Base-by-base conservation (phyloP, 2,113 vertebrate genomes). In the Menura novaehollandiae region DNA sequence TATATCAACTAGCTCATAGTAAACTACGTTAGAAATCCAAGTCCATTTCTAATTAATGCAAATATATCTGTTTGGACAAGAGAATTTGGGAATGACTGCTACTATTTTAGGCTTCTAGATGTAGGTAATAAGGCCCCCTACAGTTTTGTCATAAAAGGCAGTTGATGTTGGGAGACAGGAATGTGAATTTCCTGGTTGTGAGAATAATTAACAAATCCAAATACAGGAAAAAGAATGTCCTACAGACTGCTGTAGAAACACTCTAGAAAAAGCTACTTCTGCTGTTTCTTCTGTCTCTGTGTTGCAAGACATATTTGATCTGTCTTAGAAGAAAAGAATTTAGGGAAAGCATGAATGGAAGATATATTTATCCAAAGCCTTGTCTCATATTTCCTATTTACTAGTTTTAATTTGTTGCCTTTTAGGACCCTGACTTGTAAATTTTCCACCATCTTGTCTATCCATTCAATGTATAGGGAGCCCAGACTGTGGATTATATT, bases 121-220 rank as follows among this genome's bases (percentile, higher is more conserved):
- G 7, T 13, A 52, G 23, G 46, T 16, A 1, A 2, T 27, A 62
- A 82, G 14, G 1, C 1, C 4, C 7, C 17, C 6, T 64, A 55
- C 2, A n/a, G 11, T 2, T 68, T 19, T 28, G 15, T 44, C 47
- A 82, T n/a, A 33, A 53, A 82, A 59, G 10, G 14, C 5, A 69
- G 15, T 24, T 77, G 13, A 39, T 4, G 0, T 7, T 53, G 7
- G 19, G 33, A 59, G 13, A 49, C 46, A 49, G 2, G 13, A 79
- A 43, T 14, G 11, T 53, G 12, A 74, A 33, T 21, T 63, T 94
- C 19, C 33, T 46, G 12, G 16, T 6, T 56, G 9, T 39, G 16
- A 74, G 10, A 76, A 72, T 55, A 89, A n/a, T 44, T 85, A 44
- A 41, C 17, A 89, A 85, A 83, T 39, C 11, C 30, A 52, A 63